Evolutionary conservation across 2,888 invertebrate species (phyloP).

Genomic region (Agonopterix alstromeriana): DNA sequence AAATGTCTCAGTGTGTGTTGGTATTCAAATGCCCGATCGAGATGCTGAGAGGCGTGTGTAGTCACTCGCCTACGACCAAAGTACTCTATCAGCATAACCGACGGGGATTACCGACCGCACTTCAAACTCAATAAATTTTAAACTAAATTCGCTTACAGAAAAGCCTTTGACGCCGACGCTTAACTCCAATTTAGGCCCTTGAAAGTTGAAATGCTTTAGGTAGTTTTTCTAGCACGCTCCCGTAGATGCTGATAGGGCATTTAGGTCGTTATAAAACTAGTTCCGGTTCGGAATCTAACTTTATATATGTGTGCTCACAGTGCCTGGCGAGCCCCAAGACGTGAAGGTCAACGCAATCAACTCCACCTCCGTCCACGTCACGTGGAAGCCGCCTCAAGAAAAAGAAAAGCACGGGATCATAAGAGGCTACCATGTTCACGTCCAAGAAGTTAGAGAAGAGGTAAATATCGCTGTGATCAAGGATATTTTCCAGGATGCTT

Average conservation of each 20-base stretch:
- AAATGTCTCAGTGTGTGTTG: slow-evolving; percentile 78
- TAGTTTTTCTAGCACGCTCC: slow-evolving; percentile 60
- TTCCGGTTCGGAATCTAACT: slow-evolving; percentile 39
- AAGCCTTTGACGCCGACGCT: slow-evolving; percentile 46
- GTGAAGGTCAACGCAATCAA: slow-evolving; percentile 93
- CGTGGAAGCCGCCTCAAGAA: slow-evolving; percentile 95
- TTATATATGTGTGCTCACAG: slow-evolving; percentile 77
- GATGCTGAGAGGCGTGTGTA: slow-evolving; percentile 67
- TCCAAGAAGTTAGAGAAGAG: slow-evolving; percentile 92
- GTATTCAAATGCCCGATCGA: slow-evolving; percentile 83
- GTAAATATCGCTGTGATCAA: slow-evolving; percentile 71
- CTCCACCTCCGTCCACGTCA: slow-evolving; percentile 96
- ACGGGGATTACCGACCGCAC: slow-evolving; percentile 67
- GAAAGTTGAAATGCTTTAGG: slow-evolving; percentile 48
- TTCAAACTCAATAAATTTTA: slow-evolving; percentile 21
- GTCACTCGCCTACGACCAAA: slow-evolving; percentile 53
- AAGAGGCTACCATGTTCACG: slow-evolving; percentile 97
- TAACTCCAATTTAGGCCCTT: slow-evolving; percentile 47
- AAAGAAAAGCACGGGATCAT: slow-evolving; percentile 97
- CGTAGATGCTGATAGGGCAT: slow-evolving; percentile 77
- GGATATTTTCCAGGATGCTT: not conserved
- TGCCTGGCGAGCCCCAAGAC: slow-evolving; percentile 97
- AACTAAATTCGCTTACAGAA: slow-evolving; percentile 31
- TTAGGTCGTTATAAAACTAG: slow-evolving; percentile 47
- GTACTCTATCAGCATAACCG: slow-evolving; percentile 71